A percentile compares a stretch with the other conserved stretches of the same genome.
Evolutionary conservation across 2,888 invertebrate genomes (phyloP).

Genomic region (Scotopteryx bipunctaria): DNA sequence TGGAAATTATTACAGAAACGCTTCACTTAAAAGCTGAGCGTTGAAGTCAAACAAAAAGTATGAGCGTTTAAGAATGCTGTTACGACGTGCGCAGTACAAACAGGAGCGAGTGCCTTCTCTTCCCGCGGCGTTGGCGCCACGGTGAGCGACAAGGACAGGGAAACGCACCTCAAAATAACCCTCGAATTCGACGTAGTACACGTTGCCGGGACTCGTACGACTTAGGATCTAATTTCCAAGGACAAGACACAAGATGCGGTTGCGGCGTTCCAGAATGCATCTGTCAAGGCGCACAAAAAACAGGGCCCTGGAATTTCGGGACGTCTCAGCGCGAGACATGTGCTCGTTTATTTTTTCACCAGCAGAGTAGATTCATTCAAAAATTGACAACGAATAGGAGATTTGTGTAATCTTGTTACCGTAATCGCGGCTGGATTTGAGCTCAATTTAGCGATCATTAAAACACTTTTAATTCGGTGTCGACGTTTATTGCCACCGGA

Average conservation of each 20-base stretch:
- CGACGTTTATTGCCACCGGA: conserved; percentile 54
- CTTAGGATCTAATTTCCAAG: conserved; percentile 69
- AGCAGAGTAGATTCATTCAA: conserved; percentile 76
- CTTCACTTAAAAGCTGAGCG: conserved; percentile 48
- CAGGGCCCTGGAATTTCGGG: conserved; percentile 78
- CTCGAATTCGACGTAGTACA: conserved; percentile 71
- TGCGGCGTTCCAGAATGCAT: conserved; percentile 80
- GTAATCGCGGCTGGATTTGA: conserved; percentile 66
- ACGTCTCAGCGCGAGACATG: conserved; percentile 73
- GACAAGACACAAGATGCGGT: conserved; percentile 81
- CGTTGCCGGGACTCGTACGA: conserved; percentile 45
- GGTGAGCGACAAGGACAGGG: conserved; percentile 71
- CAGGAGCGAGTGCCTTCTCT: conserved; percentile 66
- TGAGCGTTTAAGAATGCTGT: conserved; percentile 70
- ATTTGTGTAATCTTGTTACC: conserved; percentile 82
- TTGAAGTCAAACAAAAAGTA: conserved; percentile 62
- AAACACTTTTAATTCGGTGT: conserved; percentile 46
- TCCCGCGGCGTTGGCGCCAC: conserved; percentile 72
- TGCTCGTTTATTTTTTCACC: conserved; percentile 77
- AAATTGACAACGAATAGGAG: conserved; percentile 76
- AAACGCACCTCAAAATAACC: conserved; percentile 77
- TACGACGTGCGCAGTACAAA: conserved; percentile 58
- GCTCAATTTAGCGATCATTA: conserved; percentile 67
- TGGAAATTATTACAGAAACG: conserved; percentile 53
- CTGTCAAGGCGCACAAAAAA: conserved; percentile 79